A percentile compares a stretch with the other conserved stretches of the same genome.
Conservation (phyloP, 92 coral and sea anemone genomes). For the Metridium senile region DNA sequence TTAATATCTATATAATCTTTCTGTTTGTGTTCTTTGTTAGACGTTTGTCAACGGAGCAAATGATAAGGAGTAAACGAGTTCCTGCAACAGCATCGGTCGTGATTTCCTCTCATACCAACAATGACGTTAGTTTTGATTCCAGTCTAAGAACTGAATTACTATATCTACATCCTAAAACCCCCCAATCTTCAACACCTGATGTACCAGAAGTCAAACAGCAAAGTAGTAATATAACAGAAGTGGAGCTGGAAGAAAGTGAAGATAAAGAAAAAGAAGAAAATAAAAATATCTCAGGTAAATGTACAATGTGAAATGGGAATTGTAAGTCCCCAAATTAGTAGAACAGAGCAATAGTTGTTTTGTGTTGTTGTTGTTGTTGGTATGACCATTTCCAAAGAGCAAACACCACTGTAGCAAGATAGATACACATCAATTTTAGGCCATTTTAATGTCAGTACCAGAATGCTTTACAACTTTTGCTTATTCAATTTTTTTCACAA, state of each 20-base stretch:
- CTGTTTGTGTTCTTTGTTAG: too few relatives aligned
- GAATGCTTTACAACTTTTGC: too few relatives aligned
- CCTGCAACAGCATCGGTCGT: constrained; percentile 93
- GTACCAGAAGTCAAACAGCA: not conserved
- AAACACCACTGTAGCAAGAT: too few relatives aligned
- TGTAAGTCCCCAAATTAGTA: too few relatives aligned
- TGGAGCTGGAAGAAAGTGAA: not conserved
- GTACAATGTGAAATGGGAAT: too few relatives aligned
- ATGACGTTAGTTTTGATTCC: constrained; percentile 75
- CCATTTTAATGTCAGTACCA: too few relatives aligned
- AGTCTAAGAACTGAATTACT: constrained; percentile 87
- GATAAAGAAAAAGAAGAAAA: not conserved
- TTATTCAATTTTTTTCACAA: too few relatives aligned
- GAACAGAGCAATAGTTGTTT: too few relatives aligned
- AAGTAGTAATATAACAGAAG: not conserved
- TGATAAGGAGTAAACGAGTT: constrained; percentile 88
- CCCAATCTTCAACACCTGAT: constrained; percentile 14
- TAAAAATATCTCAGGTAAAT: constrained; percentile 19
- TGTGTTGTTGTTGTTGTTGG: too few relatives aligned
- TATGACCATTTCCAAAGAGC: too few relatives aligned
- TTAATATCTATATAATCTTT: too few relatives aligned
- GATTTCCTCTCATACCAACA: constrained; percentile 83
- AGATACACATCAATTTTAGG: too few relatives aligned
- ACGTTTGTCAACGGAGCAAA: constrained; percentile 81
- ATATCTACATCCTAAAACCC: constrained; percentile 67